A percentile compares a stretch with the other conserved stretches of the same genome.
Evolutionary conservation across 2,113 vertebrate species (phyloP).

Genomic region (Rhinolophus sinicus): DNA sequence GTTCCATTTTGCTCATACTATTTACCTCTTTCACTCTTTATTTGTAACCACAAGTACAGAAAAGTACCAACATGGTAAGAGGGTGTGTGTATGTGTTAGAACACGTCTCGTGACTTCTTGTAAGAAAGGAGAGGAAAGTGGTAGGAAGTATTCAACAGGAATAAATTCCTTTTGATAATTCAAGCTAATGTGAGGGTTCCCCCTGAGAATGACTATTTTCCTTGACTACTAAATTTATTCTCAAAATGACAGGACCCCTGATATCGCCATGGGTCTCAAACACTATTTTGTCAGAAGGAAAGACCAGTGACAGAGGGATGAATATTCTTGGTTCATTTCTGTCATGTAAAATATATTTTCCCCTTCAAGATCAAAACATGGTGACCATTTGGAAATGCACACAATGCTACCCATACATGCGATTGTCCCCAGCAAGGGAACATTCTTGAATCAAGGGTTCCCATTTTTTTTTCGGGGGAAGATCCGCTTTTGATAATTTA

Average conservation of each 20-base stretch:
- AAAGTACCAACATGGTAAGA: not conserved
- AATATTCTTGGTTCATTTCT: not conserved
- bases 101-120: not conserved
- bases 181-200: not conserved
- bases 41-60: not conserved
- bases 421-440: not conserved
- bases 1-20: not conserved
- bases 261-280: not conserved
- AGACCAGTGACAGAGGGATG: too few relatives aligned
- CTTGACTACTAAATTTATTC: not conserved
- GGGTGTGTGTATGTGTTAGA: not conserved
- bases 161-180: not conserved
- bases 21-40: not conserved
- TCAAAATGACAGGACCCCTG: not conserved
- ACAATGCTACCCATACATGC: not conserved
- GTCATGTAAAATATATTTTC: not conserved
- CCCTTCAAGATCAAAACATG: not conserved
- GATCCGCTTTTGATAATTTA: not conserved
- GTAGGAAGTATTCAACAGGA: not conserved
- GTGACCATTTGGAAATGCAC: not conserved
- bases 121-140: not conserved
- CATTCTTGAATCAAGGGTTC: not conserved
- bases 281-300: not conserved
- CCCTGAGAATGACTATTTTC: not conserved
- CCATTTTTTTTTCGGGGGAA: not conserved